A percentile compares a stretch with the other conserved stretches of the same genome.
Evolutionary conservation across 2,797 vertebrate species (phyloP).

Genomic region (Pristis pectinata): DNA sequence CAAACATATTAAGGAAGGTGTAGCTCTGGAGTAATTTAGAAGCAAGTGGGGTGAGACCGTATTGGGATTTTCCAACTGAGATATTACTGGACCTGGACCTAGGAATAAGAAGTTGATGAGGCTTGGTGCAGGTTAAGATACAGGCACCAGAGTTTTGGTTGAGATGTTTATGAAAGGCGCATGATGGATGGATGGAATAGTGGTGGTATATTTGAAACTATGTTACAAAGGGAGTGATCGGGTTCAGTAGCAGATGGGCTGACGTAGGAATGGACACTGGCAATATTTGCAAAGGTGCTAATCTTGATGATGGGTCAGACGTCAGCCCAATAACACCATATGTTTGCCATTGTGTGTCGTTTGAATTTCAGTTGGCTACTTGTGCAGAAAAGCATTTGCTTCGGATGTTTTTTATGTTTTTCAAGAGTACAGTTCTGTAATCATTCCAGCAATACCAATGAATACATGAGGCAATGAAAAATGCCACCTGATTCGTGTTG

Average conservation of each 20-base stretch:
- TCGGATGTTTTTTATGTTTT: not conserved
- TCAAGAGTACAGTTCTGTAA: not conserved
- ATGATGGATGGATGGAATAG: not conserved
- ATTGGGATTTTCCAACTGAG: not conserved
- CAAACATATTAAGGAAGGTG: not conserved
- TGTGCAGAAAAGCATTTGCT: constrained; percentile 2
- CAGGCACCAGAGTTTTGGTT: not conserved
- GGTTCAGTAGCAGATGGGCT: not conserved
- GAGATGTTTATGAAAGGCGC: not conserved
- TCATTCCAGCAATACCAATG: not conserved
- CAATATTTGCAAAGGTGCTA: not conserved
- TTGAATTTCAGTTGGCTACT: constrained; percentile 10
- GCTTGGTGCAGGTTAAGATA: not conserved
- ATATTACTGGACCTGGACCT: not conserved
- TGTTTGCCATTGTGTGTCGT: not conserved
- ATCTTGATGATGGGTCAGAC: not conserved
- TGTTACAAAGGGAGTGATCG: not conserved
- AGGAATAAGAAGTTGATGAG: not conserved
- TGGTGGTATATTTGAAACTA: not conserved
- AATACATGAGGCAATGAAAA: not conserved
- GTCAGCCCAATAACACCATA: not conserved
- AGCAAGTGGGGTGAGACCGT: not conserved
- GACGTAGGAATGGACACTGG: not conserved
- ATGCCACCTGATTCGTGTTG: not conserved
- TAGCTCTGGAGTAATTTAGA: not conserved